Evolutionary conservation across 2,888 invertebrate species (phyloP).

Genomic region (Phengaris alcon): DNA sequence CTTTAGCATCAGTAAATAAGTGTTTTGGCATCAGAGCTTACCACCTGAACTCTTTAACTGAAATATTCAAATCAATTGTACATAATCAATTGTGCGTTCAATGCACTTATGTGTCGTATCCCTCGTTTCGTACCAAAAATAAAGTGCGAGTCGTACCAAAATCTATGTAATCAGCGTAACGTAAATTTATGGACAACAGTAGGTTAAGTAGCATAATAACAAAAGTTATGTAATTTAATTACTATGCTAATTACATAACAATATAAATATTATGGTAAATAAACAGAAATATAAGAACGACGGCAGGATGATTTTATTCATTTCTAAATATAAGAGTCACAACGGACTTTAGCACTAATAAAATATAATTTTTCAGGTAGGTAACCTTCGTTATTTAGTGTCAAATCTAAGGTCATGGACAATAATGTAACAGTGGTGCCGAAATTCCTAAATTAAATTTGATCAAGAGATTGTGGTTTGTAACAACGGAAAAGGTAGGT

Average conservation of each 20-base stretch:
- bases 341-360: not conserved
- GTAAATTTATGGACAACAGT: too few relatives aligned
- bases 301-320: not conserved
- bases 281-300: not conserved
- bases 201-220: too few relatives aligned
- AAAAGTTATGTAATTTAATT: not conserved
- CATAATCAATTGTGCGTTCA: too few relatives aligned
- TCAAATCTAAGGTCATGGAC: not conserved
- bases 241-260: not conserved
- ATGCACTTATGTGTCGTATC: not conserved
- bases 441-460: not conserved
- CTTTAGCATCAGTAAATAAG: too few relatives aligned
- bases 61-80: too few relatives aligned
- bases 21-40: too few relatives aligned
- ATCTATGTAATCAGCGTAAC: too few relatives aligned
- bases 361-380: not conserved
- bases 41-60: too few relatives aligned
- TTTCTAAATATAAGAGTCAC: not conserved
- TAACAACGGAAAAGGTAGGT: not conserved
- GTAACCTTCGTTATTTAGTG: not conserved
- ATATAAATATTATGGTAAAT: not conserved
- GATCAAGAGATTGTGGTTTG: slow-evolving; percentile 2
- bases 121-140: too few relatives aligned
- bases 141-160: not conserved
- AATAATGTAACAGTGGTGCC: not conserved